Evolutionary conservation across 2,888 invertebrate species (phyloP).

Genomic region (Entomobrya multifasciata): DNA sequence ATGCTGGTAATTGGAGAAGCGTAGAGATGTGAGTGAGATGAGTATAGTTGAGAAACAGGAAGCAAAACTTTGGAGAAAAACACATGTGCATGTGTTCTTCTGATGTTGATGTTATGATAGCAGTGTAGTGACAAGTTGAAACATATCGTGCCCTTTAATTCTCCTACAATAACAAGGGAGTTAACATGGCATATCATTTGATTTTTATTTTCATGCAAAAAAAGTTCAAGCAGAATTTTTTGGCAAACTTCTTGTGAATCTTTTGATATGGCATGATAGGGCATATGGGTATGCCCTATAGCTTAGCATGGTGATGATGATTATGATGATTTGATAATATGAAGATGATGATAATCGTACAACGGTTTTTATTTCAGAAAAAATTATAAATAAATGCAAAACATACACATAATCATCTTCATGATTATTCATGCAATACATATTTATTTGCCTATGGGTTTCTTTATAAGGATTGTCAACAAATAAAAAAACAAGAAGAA

Average conservation of each 20-base stretch:
- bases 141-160: constrained; percentile 10
- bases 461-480: constrained; percentile 50
- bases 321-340: not conserved
- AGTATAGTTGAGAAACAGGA: constrained; percentile 6
- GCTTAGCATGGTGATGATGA: constrained; percentile 13
- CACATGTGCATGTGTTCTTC: constrained; percentile 8
- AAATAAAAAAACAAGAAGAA: constrained; percentile 47
- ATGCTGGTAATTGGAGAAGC: constrained; percentile 54
- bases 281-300: not conserved
- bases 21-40: not conserved
- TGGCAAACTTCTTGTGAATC: too few relatives aligned
- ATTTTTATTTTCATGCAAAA: not conserved
- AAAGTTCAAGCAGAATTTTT: not conserved
- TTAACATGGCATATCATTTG: constrained; percentile 35
- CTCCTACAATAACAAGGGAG: constrained; percentile 24
- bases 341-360: constrained; percentile 2
- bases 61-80: constrained; percentile 18
- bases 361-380: constrained; percentile 19
- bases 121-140: constrained; percentile 37
- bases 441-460: constrained; percentile 36
- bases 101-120: not conserved
- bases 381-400: constrained; percentile 12
- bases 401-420: too few relatives aligned
- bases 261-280: not conserved
- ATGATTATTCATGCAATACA: constrained; percentile 36